Base-by-base conservation (phyloP, 2,888 invertebrate species). In the Tachystola acroxantha region DNA sequence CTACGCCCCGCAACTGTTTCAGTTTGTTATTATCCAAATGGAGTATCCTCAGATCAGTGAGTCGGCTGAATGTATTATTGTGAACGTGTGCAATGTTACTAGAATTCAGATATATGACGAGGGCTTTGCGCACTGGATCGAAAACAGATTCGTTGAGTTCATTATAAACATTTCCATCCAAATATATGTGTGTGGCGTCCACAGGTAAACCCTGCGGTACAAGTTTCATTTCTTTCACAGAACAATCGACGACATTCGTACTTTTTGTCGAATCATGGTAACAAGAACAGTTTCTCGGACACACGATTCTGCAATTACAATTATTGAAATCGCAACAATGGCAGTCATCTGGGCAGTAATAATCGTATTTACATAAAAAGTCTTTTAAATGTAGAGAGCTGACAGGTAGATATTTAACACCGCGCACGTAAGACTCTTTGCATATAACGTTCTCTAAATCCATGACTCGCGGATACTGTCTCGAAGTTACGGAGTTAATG, bases 271-370 rank as follows among this genome's bases (percentile, higher is more conserved):
- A 94, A 70, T 98, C 97, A 78, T 96, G 96, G 87, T 95, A 97
- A 76, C 98, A 98, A 52, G 94, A 93, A 88, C 98, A 98, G 64
- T 95, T 95, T 51, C 90, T 90, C 4, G 98, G 98, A 65, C 98
- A 98, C 45, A 94, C 94, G 91, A 95, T 94, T 86, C 96, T 96
- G 79, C 98, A 98, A 77, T 96, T 96, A 80, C 98, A 98, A 43
- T 94, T 94, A 74, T 95, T 96, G 75, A 95, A 97, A 71, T 97
- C 97, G 79, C 98, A 98, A 80, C 98, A 98, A 64, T 95, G 94
- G 71, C 98, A 98, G 28, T 94, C 89, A 20, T 96, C 93, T 57
- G 96, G 96, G 74, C 98, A 98, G 68, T 96, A 94, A 20, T 92
- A 91, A 56, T 95, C 94, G 79, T 96, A 97, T 55, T 92, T 93